These are phyloP conservation scores for Dolichopus griseipennis DNA, from an alignment of 2,888 invertebrate genomes.

Conservation along the genomic window DNA sequence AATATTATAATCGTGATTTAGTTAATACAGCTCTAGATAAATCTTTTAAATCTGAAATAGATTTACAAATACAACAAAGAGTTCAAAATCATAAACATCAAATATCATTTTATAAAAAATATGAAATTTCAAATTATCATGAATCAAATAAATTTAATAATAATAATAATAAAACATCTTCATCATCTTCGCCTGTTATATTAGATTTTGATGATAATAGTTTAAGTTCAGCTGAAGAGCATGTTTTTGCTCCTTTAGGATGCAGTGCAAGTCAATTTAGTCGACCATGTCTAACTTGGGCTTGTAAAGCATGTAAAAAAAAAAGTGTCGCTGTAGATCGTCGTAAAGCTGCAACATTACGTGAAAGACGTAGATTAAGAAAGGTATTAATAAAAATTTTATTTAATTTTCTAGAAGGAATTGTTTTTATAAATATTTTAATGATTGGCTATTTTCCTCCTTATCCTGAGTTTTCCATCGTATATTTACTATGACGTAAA, in stretches of 20 bases:
- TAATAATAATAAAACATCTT: background rate
- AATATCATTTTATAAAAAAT: background rate
- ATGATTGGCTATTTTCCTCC: no score
- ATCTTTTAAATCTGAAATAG: background rate
- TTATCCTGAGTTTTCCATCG: no score
- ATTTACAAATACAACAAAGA: background rate
- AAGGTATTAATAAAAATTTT: constrained; percentile 55
- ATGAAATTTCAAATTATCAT: background rate
- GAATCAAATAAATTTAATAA: background rate
- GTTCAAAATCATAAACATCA: background rate
- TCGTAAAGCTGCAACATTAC: constrained; percentile 91
- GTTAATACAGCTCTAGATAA: background rate
- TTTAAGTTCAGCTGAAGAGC: constrained; percentile 41
- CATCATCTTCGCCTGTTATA: background rate
- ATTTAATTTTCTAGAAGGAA: no score
- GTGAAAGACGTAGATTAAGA: constrained; percentile 83
- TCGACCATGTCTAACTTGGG: constrained; percentile 86
- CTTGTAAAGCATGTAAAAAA: constrained; percentile 94
- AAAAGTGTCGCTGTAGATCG: constrained; percentile 93
- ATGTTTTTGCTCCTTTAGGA: constrained; percentile 42
- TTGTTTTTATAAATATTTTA: no score
- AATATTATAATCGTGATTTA: background rate
- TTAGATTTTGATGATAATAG: constrained; percentile 38
- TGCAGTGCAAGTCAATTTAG: constrained; percentile 36
- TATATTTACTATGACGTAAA: no score